Base-by-base conservation (phyloP, 2,113 vertebrate species). In the Peromyscus californicus region DNA sequence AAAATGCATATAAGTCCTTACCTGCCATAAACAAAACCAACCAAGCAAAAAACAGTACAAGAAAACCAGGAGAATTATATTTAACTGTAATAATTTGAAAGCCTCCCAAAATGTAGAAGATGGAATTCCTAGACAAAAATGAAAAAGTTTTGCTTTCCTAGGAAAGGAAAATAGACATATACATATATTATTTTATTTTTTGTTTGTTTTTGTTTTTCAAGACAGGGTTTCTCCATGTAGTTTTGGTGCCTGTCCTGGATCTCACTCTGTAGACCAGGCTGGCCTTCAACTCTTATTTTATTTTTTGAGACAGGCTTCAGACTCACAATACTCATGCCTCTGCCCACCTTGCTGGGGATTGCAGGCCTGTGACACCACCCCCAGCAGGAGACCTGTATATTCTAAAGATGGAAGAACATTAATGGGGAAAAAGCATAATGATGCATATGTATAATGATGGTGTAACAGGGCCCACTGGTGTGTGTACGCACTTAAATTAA, bases 101-200 rank as follows among this genome's bases (percentile, higher is more conserved):
- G 78, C 36, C 67, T 26, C 79, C 59, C 39, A 54, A 86, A 89
- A 61, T 70, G 39, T 51, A 13, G 26, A 39, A 78, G 24, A 91
- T 59, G 67, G 84, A 57, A 76, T 89, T 92, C 83, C n/a, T 65
- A 83, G 57, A 42, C 48, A 89, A 85, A 79, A 93, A 91, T 85
- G 26, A 74, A 57, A 87, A n/a, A 24, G 48, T 29, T 24, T 15
- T 48, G 22, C 48, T 36, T 42, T 13, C 78, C 39, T 63, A 33
- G 33, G 42, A 48, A 85, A 83, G 33, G 11, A 61, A 91, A 80
- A 76, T 24, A 91, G n/a, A 57, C 19, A 51, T 59, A n/a, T 92
- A 57, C 7, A 91, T 8, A 48, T 59, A 88, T 87, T 80, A 84
- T 61, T 83, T 82, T 12, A n/a, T n/a, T 83, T 83, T 51, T 51